Base-by-base conservation (phyloP, 2,113 vertebrate genomes). In the Melanocharis versteri region DNA sequence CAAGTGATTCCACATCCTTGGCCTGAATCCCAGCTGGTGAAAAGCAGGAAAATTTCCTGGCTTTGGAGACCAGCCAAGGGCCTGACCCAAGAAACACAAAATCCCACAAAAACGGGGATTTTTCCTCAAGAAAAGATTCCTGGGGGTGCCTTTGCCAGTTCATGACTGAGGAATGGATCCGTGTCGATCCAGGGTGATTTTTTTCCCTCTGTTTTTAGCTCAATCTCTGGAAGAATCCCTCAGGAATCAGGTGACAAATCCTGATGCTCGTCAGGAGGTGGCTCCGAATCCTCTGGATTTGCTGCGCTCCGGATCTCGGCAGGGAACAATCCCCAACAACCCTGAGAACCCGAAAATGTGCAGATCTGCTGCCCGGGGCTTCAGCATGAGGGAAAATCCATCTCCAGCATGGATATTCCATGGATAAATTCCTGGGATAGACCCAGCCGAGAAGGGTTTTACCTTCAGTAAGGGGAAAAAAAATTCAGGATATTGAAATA, bases 161-260 rank as follows among this genome's bases (percentile, higher is more conserved):
- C 37, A 15, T 35, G 39, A 35, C 51, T 56, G 40, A 83, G 65
- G 62, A 90, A 68, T 15, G 48, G 57, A 66, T 82, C 35, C 18
- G 27, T 58, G 84, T 56, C 50, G 65, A 61, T 76, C 62, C 57
- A 24, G 57, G 68, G n/a, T 50, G 37, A 10, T 48, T 87, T 69
- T 64, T 13, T 1, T 0, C 2, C 4, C 9, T 1, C 7, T 1
- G 0, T 48, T 61, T 13, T 40, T 24, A 87, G 11, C 31, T 60
- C 24, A 51, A 7, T 39, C 61, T 37, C 48, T 54, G n/a, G 45
- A 66, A 30, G 40, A 68, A 68, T 72, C 44, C 42, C 17, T 65
- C 28, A 33, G 42, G 71, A 83, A 72, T 27, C 3, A 11, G 15
- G 27, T 51, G 44, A n/a, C 24, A 39, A 88, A 56, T 48, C 71